Conservation (phyloP, 2,113 vertebrate species). For the Petaurus breviceps region DNA sequence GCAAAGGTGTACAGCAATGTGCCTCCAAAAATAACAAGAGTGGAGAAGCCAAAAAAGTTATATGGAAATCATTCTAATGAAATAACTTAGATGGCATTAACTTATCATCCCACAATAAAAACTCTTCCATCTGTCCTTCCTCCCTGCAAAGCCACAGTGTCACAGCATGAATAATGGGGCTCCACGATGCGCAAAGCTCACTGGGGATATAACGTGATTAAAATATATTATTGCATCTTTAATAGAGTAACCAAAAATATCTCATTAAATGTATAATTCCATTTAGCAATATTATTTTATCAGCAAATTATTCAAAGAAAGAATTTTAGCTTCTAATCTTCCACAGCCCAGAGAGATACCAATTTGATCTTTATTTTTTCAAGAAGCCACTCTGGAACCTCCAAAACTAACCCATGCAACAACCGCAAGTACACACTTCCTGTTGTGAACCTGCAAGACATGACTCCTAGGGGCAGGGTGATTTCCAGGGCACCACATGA, state of each 20-base stretch:
- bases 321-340: not conserved
- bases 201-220: too few species aligned
- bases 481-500: not conserved
- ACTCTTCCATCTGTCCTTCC: not conserved
- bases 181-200: too few species aligned
- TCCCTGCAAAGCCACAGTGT: not conserved
- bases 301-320: conserved; percentile 4
- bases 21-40: too few species aligned
- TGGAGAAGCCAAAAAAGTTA: too few species aligned
- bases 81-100: not conserved
- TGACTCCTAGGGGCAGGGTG: not conserved
- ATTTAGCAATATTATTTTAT: not conserved
- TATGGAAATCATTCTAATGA: too few species aligned
- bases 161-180: too few species aligned
- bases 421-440: not conserved
- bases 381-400: not conserved
- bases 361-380: not conserved
- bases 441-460: not conserved
- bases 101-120: not conserved
- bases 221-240: not conserved
- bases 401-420: conserved; percentile 51
- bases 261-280: not conserved
- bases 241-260: not conserved
- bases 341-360: not conserved
- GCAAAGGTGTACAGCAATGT: too few species aligned